phyloP scores from a whole-genome alignment of 2,888 invertebrate species.

The Microdon myrmicae region DNA sequence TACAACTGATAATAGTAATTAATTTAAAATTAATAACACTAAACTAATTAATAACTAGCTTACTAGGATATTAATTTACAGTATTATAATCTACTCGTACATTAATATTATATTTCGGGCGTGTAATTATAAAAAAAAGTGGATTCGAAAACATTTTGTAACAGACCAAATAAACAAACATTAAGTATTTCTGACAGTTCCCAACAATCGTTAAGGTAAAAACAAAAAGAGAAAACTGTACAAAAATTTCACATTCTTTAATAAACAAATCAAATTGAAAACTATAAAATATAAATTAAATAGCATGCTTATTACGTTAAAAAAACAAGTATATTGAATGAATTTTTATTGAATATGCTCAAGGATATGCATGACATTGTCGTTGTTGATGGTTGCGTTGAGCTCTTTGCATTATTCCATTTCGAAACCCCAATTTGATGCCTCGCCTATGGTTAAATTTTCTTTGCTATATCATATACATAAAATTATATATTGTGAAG shows the following conservation, averaged over 20 bases:
- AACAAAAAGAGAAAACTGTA: neutral
- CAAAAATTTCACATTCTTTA: constrained; percentile 32
- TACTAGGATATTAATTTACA: too few relatives aligned
- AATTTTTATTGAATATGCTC: constrained; percentile 32
- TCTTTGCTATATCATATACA: neutral
- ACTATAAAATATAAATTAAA: constrained; percentile 6
- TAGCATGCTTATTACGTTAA: constrained; percentile 22
- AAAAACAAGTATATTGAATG: constrained; percentile 15
- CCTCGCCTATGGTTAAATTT: constrained; percentile 5
- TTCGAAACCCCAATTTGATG: constrained; percentile 5
- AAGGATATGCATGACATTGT: constrained; percentile 8
- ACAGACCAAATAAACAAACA: too few relatives aligned
- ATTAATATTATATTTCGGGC: too few relatives aligned
- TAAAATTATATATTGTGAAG: constrained; percentile 8
- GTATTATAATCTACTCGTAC: too few relatives aligned
- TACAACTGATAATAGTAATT: too few relatives aligned
- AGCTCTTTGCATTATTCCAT: too few relatives aligned
- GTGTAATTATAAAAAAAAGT: too few relatives aligned
- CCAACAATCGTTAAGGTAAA: constrained; percentile 8
- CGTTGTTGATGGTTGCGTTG: constrained; percentile 1
- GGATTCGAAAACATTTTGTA: too few relatives aligned
- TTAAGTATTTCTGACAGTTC: neutral
- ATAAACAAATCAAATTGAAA: constrained; percentile 10
- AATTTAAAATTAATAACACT: too few relatives aligned
- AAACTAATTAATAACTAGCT: too few relatives aligned